phyloP scores from a whole-genome alignment of 1,140 invertebrate genomes.

The Pomacea maculata region DNA sequence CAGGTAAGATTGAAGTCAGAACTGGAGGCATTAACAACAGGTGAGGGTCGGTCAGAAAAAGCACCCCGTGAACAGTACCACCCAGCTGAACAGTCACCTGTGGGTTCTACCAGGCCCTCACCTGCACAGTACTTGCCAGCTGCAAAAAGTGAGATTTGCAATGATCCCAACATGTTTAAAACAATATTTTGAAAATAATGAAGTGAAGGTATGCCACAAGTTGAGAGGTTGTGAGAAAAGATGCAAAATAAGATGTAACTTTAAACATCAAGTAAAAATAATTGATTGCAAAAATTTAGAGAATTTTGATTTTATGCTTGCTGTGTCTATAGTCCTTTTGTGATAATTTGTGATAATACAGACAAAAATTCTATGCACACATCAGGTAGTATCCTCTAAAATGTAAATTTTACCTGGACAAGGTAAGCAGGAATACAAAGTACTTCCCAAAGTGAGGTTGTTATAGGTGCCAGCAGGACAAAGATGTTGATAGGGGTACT shows the following conservation, averaged over 20 bases:
- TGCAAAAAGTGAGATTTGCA: constrained; percentile 26
- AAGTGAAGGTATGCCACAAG: too few relatives aligned
- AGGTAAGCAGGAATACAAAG: constrained; percentile 54
- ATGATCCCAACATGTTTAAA: too few relatives aligned
- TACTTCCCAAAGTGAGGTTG: constrained; percentile 49
- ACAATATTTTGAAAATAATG: too few relatives aligned
- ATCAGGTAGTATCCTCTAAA: too few relatives aligned
- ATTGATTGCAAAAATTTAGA: too few relatives aligned
- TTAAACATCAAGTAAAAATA: too few relatives aligned
- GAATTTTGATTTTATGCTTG: too few relatives aligned
- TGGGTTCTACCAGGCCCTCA: constrained; percentile 51
- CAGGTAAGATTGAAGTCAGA: constrained; percentile 50
- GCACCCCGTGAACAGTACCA: constrained; percentile 61
- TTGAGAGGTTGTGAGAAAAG: too few relatives aligned
- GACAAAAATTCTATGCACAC: too few relatives aligned
- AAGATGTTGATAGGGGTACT: constrained; percentile 38
- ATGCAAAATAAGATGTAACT: too few relatives aligned
- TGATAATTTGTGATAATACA: too few relatives aligned
- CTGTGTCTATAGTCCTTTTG: too few relatives aligned
- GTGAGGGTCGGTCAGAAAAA: constrained; percentile 48
- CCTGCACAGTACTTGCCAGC: constrained; percentile 59
- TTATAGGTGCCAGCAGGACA: constrained; percentile 63
- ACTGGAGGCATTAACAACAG: constrained; percentile 40
- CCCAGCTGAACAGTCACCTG: constrained; percentile 52
- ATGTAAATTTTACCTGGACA: constrained; percentile 46